Base-by-base conservation (phyloP, 1,140 invertebrate species). In the Melanaphis sacchari region DNA sequence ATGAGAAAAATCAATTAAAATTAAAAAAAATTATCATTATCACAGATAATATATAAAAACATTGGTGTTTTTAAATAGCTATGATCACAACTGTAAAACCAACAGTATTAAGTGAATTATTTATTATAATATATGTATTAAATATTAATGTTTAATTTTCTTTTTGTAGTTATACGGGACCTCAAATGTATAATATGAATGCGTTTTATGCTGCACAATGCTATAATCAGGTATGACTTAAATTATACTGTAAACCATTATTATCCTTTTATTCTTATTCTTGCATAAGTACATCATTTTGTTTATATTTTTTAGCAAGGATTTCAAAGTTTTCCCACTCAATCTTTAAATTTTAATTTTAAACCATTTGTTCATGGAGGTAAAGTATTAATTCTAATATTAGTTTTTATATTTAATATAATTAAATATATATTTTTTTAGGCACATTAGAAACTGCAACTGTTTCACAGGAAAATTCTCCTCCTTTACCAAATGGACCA, bases 291-390 rank as follows among this genome's bases (percentile, higher is more conserved):
- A 52, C 31, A 49, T 21, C 1, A 36, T 89, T 40, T 90, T 90
- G 22, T 91, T 91, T 66, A 49, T 54, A 89, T 41, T 36, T 82
- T 93, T 93, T 41, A 93, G 91, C 81, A 46, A 93, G 41, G 43
- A 54, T 93, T 85, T 52, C 91, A 93, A 85, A 84, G 26, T 52
- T 93, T 93, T 85, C 91, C 81, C 2, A 93, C 46, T 85, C 91
- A 93, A 52, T 84, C 91, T 3, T 40, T 84, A 31, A 84, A 52
- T 85, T 93, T 38, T 52, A 93, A 85, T 38, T 93, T 52, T 22
- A 93, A 93, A 85, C 76, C 43, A 52, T 93, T 93, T 93, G n/a
- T 93, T 31, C 49, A n/a, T 93, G 91, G 91, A 93, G 81, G 81
- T 93, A 85, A 52, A 41, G 26, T 90, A 82, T 49, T 82, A 52